Base-by-base conservation (phyloP, 2,797 vertebrate species). In the Eospalax fontanierii region DNA sequence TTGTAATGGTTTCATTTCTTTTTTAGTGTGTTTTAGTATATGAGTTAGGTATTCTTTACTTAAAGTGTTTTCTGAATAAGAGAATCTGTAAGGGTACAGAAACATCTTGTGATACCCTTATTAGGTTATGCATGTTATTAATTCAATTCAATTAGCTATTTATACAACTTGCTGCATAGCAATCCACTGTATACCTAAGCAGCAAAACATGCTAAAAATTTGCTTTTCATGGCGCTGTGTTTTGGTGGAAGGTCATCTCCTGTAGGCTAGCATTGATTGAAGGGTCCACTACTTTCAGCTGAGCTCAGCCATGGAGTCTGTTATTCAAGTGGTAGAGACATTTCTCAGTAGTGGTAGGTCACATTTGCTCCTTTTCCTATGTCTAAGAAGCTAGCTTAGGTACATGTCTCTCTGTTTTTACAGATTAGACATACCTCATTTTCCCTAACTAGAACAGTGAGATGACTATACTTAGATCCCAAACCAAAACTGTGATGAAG, bases 11-110 rank as follows among this genome's bases (percentile, higher is more conserved):
- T 30, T 54, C 70, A 30, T 63, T 28, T 2, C 30, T 24, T 30
- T 65, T 79, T 71, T n/a, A 76, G 22, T 14, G 15, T 89, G 4
- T 71, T 96, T 82, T 65, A 86, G 22, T 83, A 6, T 83, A 61
- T 87, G 68, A 38, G 2, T 74, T 57, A 50, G 19, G 7, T 89
- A 21, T 85, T 59, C 26, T 71, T 94, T 93, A 4, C 38, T 63
- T 96, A 50, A 89, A 95, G 38, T 76, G 24, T 71, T 59, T 89
- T 89, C 24, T 89, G 12, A 73, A 61, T 61, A 87, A 89, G 70
- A 21, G 6, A 89, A 86, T 80, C 61, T 75, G 3, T 70, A 87
- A 89, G 9, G 3, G 61, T 76, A 30, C 21, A 76, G 30, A 92
- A 38, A 18, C 76, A 35, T 74, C 21, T 54, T 73, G 7, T 57